phyloP scores from a whole-genome alignment of 2,888 invertebrate genomes.

The Drosophila conformis region DNA sequence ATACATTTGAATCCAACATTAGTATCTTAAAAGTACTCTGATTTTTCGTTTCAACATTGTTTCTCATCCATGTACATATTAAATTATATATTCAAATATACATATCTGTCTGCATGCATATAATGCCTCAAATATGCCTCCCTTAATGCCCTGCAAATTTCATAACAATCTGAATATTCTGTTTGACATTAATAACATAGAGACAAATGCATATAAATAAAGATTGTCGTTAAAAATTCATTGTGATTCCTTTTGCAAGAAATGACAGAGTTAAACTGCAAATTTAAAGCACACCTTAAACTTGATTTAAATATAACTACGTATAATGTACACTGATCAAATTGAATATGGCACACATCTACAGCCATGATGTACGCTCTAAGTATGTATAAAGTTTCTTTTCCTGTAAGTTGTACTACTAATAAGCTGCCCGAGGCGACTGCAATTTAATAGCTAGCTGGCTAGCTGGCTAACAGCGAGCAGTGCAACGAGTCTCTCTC shows the following conservation, averaged over 20 bases:
- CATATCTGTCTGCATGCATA: background rate
- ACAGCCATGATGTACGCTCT: background rate
- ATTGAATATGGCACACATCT: conserved; percentile 13
- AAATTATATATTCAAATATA: background rate
- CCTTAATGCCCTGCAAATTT: background rate
- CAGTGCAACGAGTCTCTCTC: conserved; percentile 69
- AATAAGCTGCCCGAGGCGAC: conserved; percentile 56
- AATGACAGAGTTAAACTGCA: background rate
- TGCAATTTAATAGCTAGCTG: conserved; percentile 58
- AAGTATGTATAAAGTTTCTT: background rate
- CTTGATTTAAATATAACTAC: background rate
- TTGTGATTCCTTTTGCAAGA: background rate
- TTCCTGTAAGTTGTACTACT: conserved; percentile 8
- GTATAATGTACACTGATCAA: background rate
- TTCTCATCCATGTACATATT: background rate
- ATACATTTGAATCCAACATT: background rate
- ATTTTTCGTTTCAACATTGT: background rate
- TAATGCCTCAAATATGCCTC: background rate
- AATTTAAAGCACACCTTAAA: background rate
- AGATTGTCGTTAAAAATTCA: background rate
- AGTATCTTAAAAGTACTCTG: background rate
- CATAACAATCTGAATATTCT: background rate
- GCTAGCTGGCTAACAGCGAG: conserved; percentile 38
- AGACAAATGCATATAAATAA: background rate
- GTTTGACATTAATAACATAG: background rate